A percentile compares a stretch with the other conserved stretches of the same genome.
phyloP scores from a whole-genome alignment of 2,113 vertebrate species.

The Camelus bactrianus region DNA sequence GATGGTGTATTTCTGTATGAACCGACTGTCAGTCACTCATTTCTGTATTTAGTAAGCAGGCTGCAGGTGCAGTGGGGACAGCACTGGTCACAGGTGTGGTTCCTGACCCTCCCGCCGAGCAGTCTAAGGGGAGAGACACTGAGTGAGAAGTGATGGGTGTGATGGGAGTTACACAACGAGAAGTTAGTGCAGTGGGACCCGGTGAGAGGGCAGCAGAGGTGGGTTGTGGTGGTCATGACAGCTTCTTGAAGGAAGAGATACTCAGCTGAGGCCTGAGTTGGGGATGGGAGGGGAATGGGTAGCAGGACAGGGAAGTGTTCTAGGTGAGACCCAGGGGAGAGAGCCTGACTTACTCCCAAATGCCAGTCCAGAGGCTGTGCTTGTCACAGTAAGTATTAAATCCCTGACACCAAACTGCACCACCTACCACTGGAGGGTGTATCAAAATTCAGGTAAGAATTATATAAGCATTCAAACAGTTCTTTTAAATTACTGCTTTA shows the following conservation, averaged over 20 bases:
- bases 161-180: background rate
- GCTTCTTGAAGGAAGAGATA: conserved; percentile 24
- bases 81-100: background rate
- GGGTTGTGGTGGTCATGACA: background rate
- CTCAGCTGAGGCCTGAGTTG: background rate
- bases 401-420: background rate
- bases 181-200: background rate
- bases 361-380: background rate
- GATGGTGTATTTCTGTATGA: background rate
- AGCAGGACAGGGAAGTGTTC: background rate
- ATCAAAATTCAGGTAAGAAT: conserved; percentile 40
- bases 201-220: background rate
- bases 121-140: background rate
- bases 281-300: background rate
- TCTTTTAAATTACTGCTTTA: background rate
- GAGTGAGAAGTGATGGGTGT: background rate
- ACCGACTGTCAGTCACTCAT: background rate
- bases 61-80: background rate
- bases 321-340: background rate
- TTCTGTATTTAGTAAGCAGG: background rate
- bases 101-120: background rate
- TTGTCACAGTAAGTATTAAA: background rate
- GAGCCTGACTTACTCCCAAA: background rate
- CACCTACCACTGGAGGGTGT: background rate
- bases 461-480: background rate